phyloP scores from a whole-genome alignment of 2,888 invertebrate genomes.

The Patella depressa region DNA sequence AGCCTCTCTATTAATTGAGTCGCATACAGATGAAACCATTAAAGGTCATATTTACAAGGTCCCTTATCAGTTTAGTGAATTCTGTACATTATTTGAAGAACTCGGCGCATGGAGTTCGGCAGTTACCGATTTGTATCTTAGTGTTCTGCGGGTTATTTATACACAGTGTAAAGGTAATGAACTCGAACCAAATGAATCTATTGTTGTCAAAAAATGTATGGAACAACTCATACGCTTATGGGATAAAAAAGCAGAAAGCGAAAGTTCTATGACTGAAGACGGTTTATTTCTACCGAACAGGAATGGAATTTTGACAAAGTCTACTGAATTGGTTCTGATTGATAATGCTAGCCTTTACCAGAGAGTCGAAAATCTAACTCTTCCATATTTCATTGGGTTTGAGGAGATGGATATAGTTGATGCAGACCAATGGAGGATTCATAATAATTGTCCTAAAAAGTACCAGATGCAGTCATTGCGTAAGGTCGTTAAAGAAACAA shows the following conservation, averaged over 20 bases:
- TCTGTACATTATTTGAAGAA: not conserved
- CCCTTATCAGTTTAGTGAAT: not conserved
- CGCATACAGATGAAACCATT: not conserved
- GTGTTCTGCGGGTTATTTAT: not conserved
- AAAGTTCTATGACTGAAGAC: too few relatives aligned
- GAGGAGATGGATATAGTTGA: too few relatives aligned
- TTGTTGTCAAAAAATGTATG: conserved; percentile 34
- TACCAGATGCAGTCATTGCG: not conserved
- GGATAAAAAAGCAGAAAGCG: too few relatives aligned
- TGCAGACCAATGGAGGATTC: too few relatives aligned
- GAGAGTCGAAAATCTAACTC: too few relatives aligned
- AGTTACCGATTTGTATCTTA: not conserved
- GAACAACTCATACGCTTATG: conserved; percentile 19
- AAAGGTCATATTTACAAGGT: not conserved
- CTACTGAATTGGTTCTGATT: too few relatives aligned
- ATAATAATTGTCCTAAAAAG: not conserved
- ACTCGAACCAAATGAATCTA: conserved; percentile 41
- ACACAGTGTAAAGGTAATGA: not conserved
- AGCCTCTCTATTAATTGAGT: not conserved
- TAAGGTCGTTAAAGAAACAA: too few relatives aligned
- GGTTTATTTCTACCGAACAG: too few relatives aligned
- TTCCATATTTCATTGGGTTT: too few relatives aligned
- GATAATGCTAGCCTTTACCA: too few relatives aligned
- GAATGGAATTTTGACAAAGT: too few relatives aligned
- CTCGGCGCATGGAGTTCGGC: not conserved